A percentile compares a stretch with the other conserved stretches of the same genome.
These are phyloP conservation scores for Tragelaphus scriptus DNA, from an alignment of 2,113 vertebrate genomes.

Conservation along the genomic window DNA sequence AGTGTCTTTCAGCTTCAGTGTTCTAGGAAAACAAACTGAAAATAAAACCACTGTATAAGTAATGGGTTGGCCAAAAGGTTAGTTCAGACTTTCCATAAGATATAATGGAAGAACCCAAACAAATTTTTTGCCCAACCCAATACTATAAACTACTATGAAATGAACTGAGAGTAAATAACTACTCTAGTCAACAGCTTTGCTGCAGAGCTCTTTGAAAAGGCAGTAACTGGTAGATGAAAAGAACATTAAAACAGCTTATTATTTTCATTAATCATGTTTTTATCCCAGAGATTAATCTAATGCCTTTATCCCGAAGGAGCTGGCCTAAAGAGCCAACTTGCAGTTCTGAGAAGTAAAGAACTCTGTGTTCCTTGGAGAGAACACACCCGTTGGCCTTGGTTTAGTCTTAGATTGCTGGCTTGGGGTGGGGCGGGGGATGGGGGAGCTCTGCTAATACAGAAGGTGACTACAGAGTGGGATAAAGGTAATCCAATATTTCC, in stretches of 20 bases:
- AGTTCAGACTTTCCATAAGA: background rate
- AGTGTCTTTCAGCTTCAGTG: background rate
- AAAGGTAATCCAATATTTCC: background rate
- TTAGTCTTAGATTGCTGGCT: background rate
- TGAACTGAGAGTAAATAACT: background rate
- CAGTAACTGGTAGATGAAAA: conserved; percentile 29
- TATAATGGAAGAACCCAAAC: background rate
- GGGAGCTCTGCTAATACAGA: background rate
- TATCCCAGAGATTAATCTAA: conserved; percentile 35
- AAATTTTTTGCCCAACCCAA: background rate
- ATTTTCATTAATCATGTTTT: conserved; percentile 53
- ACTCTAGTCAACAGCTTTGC: conserved; percentile 11
- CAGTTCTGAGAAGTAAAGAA: conserved; percentile 31
- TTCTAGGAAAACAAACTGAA: background rate
- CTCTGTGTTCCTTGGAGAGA: conserved; percentile 19
- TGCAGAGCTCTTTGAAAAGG: conserved; percentile 9
- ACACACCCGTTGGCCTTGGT: background rate
- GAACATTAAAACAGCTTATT: conserved; percentile 49
- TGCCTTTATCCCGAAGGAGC: background rate
- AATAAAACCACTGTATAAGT: background rate
- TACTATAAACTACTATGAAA: background rate
- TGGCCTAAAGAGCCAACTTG: background rate
- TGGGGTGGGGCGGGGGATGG: background rate
- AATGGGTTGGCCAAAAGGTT: background rate
- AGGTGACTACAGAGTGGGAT: background rate